These are phyloP conservation scores for Blera fallax DNA, from an alignment of 2,888 invertebrate genomes.

Conservation along the genomic window DNA sequence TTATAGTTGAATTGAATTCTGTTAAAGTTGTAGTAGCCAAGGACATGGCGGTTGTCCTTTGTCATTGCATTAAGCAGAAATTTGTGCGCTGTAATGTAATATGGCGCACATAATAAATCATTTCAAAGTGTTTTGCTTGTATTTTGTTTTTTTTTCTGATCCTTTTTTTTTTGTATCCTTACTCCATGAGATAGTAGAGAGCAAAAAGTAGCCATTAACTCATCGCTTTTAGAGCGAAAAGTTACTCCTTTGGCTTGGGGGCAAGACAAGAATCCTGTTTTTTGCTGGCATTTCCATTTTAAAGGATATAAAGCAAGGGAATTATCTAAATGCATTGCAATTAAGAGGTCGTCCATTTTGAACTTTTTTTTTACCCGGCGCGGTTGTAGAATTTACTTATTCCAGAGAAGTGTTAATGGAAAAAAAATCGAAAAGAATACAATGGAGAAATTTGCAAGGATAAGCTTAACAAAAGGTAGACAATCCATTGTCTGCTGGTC, in stretches of 20 bases:
- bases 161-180: slow-evolving; percentile 11
- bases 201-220: slow-evolving; percentile 57
- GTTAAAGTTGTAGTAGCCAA: background rate
- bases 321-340: slow-evolving; percentile 71
- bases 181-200: background rate
- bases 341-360: slow-evolving; percentile 63
- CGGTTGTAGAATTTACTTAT: slow-evolving; percentile 53
- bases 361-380: slow-evolving; percentile 38
- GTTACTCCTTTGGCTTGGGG: slow-evolving; percentile 41
- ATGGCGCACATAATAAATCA: slow-evolving; percentile 71
- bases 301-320: slow-evolving; percentile 58
- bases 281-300: slow-evolving; percentile 14
- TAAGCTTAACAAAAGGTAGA: slow-evolving; percentile 47
- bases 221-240: slow-evolving; percentile 50
- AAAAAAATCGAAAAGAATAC: background rate
- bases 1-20: slow-evolving; percentile 4
- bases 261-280: slow-evolving; percentile 31
- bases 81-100: slow-evolving; percentile 66
- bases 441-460: slow-evolving; percentile 32
- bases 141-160: slow-evolving; percentile 30
- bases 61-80: slow-evolving; percentile 65
- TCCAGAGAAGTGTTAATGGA: slow-evolving; percentile 27
- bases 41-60: slow-evolving; percentile 49
- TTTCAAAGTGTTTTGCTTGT: slow-evolving; percentile 58
- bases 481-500: slow-evolving; percentile 39